Conservation (phyloP, 1,140 invertebrate species). For the Formica selysi region DNA sequence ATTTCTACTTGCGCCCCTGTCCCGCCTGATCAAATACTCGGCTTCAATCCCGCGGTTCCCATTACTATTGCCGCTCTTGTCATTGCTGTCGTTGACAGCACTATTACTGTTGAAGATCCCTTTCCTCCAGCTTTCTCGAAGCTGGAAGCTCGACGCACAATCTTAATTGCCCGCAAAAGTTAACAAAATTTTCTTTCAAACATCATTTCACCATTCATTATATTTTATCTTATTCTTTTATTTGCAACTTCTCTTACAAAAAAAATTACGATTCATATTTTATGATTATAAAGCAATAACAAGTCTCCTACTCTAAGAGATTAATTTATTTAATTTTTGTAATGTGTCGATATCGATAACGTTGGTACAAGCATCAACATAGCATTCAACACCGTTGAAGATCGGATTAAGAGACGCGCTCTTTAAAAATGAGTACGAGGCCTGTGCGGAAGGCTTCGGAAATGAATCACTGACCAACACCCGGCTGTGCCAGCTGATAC, state of each 20-base stretch:
- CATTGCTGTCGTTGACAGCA: constrained; percentile 64
- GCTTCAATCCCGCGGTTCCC: constrained; percentile 74
- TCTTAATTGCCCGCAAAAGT: neutral
- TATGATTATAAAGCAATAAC: neutral
- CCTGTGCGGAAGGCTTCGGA: constrained; percentile 36
- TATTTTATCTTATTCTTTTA: neutral
- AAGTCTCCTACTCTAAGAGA: neutral
- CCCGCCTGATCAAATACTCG: constrained; percentile 83
- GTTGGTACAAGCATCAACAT: neutral
- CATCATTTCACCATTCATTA: neutral
- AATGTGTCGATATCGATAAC: neutral
- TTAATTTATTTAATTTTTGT: constrained; percentile 1
- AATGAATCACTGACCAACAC: constrained; percentile 80
- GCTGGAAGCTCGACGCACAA: neutral
- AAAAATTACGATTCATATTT: neutral
- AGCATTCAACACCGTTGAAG: neutral
- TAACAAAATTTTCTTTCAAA: neutral
- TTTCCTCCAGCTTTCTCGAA: neutral
- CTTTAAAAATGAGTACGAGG: neutral
- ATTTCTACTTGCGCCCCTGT: constrained; percentile 80
- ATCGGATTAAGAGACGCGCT: neutral
- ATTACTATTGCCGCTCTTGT: constrained; percentile 73
- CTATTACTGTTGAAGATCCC: constrained; percentile 55
- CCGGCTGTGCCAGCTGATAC: constrained; percentile 82
- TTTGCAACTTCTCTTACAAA: neutral